phyloP scores from a whole-genome alignment of 2,113 vertebrate genomes.

The Myiagra hebetior region DNA sequence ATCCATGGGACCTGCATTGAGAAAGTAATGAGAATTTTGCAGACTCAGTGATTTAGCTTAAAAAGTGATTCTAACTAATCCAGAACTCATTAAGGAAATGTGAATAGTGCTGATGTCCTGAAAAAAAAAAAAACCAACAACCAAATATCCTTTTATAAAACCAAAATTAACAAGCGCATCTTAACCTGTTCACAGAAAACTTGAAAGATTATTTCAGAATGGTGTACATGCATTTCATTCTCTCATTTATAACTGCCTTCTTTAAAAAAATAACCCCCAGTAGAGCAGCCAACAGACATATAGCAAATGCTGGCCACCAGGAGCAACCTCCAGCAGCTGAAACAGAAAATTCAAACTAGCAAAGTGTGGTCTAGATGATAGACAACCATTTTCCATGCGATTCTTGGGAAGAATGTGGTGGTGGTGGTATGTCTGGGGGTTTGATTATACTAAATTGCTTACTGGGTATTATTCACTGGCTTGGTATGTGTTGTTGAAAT shows the following conservation, averaged over 20 bases:
- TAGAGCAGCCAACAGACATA: background rate
- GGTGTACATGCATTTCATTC: background rate
- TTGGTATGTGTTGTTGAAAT: background rate
- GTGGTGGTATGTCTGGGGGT: background rate
- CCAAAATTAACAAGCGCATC: background rate
- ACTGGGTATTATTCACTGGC: background rate
- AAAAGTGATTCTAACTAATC: background rate
- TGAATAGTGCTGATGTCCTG: background rate
- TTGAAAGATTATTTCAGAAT: constrained; percentile 12
- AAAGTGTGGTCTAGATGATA: background rate
- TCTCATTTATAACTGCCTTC: background rate
- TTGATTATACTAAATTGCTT: background rate
- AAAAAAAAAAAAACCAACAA: background rate
- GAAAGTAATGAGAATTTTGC: background rate
- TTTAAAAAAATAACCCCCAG: background rate
- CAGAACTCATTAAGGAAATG: background rate
- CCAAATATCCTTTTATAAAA: background rate
- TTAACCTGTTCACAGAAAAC: constrained; percentile 39
- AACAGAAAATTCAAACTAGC: background rate
- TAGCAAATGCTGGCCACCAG: background rate
- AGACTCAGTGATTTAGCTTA: background rate
- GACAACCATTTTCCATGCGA: fast-evolving
- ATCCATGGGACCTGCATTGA: background rate
- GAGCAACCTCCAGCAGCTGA: background rate
- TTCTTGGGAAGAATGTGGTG: background rate